Evolutionary conservation across 2,888 invertebrate genomes (phyloP).

Genomic region (Clistopyga incitator): DNA sequence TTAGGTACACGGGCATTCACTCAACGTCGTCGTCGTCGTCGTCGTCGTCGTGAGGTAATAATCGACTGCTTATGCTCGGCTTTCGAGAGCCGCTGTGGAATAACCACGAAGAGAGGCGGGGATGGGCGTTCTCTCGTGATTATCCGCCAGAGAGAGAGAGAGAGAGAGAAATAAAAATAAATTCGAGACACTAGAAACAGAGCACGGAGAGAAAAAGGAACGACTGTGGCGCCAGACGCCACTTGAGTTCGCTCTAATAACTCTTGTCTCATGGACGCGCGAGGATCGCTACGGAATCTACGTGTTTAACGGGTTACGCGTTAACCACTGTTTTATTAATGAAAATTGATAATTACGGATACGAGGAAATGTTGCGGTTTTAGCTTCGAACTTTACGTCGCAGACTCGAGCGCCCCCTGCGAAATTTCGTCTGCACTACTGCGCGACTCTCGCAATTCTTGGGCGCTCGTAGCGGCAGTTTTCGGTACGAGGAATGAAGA

Average conservation of each 20-base stretch:
- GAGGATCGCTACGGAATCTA: not conserved
- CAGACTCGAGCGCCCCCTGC: too few relatives aligned
- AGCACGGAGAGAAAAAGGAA: not conserved
- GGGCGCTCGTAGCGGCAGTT: too few relatives aligned
- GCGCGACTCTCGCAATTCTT: too few relatives aligned
- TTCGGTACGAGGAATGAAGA: too few relatives aligned
- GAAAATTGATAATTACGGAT: not conserved
- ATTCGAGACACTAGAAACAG: not conserved
- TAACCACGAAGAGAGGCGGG: not conserved
- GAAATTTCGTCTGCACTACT: too few relatives aligned
- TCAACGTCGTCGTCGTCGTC: not conserved
- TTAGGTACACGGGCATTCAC: not conserved
- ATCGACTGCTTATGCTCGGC: not conserved
- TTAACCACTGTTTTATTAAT: not conserved
- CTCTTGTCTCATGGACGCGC: slow-evolving; percentile 18
- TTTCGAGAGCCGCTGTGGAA: not conserved
- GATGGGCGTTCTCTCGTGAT: not conserved
- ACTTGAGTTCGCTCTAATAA: slow-evolving; percentile 43
- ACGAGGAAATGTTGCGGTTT: too few relatives aligned
- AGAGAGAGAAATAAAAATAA: slow-evolving; percentile 13
- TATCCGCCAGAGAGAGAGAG: too few relatives aligned
- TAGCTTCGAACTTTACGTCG: too few relatives aligned
- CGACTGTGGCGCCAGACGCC: slow-evolving; percentile 60
- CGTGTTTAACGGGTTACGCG: not conserved
- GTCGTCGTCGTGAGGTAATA: not conserved